Evolutionary conservation across 2,888 invertebrate species (phyloP).

Genomic region (Chymomyza caudatula): DNA sequence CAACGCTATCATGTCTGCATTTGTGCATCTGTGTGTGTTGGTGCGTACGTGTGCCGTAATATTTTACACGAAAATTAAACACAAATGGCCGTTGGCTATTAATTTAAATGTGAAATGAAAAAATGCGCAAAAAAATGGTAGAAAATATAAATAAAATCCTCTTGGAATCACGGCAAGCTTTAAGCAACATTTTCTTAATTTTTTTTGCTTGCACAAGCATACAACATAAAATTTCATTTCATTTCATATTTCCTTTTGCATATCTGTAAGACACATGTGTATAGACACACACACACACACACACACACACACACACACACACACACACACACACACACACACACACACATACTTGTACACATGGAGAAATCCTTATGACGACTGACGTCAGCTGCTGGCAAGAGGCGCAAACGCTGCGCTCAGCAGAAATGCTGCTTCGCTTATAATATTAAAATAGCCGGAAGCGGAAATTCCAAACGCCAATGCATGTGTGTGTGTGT

Average conservation of each 20-base stretch:
- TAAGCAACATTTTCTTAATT: constrained; percentile 36
- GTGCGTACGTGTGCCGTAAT: constrained; percentile 40
- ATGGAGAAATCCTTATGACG: constrained; percentile 10
- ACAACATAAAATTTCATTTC: constrained; percentile 11
- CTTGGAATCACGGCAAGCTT: background rate
- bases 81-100: constrained; percentile 64
- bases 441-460: constrained; percentile 71
- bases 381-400: constrained; percentile 18
- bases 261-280: background rate
- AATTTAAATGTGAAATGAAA: constrained; percentile 53
- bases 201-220: constrained; percentile 53
- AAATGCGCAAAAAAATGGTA: constrained; percentile 9
- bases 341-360: constrained; percentile 25
- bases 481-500: constrained; percentile 47
- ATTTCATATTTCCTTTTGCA: constrained; percentile 8
- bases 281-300: background rate
- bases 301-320: constrained; percentile 24
- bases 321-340: background rate
- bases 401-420: constrained; percentile 36
- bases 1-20: background rate
- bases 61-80: constrained; percentile 63
- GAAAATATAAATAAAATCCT: constrained; percentile 10
- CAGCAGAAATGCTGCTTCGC: constrained; percentile 66
- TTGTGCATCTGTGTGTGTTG: background rate
- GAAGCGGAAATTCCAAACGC: constrained; percentile 72